Percentiles rank a stretch among this genome's conserved stretches.
Conservation (phyloP, 2,797 vertebrate species). For the Acanthurus tractus region DNA sequence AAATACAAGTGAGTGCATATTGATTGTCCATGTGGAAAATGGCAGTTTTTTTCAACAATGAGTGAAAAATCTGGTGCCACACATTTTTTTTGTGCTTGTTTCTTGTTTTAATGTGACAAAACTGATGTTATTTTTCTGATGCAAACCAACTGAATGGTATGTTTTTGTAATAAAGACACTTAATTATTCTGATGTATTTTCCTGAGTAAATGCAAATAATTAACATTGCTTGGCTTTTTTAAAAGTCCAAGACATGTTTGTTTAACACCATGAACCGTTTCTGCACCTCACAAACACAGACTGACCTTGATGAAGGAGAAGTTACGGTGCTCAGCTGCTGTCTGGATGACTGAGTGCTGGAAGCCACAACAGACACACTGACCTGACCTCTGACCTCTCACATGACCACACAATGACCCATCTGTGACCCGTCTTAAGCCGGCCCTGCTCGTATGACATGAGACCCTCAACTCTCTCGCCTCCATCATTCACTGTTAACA, state of each 20-base stretch:
- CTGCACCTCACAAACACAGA: background rate
- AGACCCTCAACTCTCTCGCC: constrained; percentile 5
- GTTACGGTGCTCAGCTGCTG: constrained; percentile 65
- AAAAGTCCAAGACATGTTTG: background rate
- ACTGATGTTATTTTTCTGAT: background rate
- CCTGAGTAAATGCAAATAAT: background rate
- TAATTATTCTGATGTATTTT: background rate
- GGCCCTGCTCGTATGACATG: constrained; percentile 14
- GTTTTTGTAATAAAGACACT: background rate
- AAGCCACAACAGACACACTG: constrained; percentile 51
- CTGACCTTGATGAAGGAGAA: constrained; percentile 32
- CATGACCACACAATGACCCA: constrained; percentile 19
- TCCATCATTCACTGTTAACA: constrained; percentile 15
- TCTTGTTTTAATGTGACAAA: background rate
- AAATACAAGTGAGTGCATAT: background rate
- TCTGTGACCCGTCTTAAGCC: constrained; percentile 12
- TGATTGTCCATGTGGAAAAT: background rate
- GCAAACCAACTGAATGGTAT: background rate
- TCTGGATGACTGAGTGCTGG: constrained; percentile 40
- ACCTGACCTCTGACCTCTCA: constrained; percentile 58
- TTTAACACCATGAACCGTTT: background rate
- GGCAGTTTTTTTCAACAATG: background rate
- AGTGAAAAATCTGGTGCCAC: too few species aligned
- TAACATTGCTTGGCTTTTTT: background rate
- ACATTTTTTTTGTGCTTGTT: background rate